Evolutionary conservation across 2,888 invertebrate species (phyloP).

Genomic region (Nemurella pictetii): DNA sequence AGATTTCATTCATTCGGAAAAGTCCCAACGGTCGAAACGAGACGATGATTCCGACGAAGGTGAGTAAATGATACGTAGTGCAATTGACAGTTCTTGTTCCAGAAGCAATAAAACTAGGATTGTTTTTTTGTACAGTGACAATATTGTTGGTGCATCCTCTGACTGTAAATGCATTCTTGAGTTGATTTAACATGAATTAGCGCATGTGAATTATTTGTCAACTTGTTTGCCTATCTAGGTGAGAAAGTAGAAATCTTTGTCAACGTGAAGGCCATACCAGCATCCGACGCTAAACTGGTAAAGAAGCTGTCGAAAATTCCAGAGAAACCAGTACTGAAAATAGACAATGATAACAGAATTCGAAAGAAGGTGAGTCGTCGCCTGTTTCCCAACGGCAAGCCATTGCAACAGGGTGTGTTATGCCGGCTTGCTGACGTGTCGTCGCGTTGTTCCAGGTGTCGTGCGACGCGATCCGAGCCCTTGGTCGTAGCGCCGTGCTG

Average conservation of each 20-base stretch:
- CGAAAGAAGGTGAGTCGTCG: background rate
- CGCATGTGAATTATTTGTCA: no score
- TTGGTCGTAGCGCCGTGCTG: conserved; percentile 41
- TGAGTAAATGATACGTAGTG: no score
- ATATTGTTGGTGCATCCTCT: no score
- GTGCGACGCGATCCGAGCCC: conserved; percentile 43
- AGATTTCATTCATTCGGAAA: background rate
- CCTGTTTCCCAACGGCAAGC: background rate
- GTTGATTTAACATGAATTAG: no score
- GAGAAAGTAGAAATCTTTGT: background rate
- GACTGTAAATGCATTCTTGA: no score
- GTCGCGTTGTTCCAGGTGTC: conserved; percentile 39
- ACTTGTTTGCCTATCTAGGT: background rate
- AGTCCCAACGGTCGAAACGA: background rate
- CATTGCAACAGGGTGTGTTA: background rate
- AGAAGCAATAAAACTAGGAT: no score
- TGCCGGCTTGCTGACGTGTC: no score
- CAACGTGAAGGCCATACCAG: background rate
- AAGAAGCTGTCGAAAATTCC: background rate
- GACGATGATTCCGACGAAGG: background rate
- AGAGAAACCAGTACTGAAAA: background rate
- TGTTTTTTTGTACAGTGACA: no score
- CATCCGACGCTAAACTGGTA: background rate
- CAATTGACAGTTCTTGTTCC: no score
- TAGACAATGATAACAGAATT: conserved; percentile 22